Evolutionary conservation across 2,113 vertebrate species (phyloP).

Genomic region (Struthio camelus): DNA sequence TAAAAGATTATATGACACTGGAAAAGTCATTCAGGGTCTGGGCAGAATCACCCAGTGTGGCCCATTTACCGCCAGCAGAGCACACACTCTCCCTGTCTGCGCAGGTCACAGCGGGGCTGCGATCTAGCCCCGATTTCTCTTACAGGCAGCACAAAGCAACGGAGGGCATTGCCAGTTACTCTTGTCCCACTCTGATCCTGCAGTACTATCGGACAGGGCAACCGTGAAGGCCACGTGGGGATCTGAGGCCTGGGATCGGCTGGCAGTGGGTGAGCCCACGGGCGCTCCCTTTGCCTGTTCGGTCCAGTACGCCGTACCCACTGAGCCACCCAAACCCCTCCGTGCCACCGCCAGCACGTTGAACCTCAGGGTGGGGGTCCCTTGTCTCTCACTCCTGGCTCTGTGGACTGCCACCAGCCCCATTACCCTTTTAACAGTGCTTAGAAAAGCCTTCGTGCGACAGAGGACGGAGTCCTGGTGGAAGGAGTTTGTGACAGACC

Average conservation of each 20-base stretch:
- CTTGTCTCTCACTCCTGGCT: too few relatives aligned
- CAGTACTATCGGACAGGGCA: neutral
- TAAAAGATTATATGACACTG: neutral
- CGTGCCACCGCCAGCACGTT: too few relatives aligned
- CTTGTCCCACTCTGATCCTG: neutral
- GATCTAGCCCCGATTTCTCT: neutral
- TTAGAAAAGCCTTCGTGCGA: neutral
- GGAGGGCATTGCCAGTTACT: neutral
- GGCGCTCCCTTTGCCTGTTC: too few relatives aligned
- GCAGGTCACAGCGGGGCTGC: neutral
- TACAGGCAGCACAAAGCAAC: neutral
- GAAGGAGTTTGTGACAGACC: too few relatives aligned
- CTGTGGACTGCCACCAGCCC: too few relatives aligned
- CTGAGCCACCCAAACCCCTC: neutral
- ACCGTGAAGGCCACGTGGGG: fast-evolving
- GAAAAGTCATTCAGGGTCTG: conserved; percentile 51
- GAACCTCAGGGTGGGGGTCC: too few relatives aligned
- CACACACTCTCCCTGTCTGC: neutral
- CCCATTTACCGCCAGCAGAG: neutral
- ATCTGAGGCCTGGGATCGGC: neutral
- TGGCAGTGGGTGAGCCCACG: too few relatives aligned
- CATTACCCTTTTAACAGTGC: neutral
- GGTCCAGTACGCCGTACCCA: too few relatives aligned
- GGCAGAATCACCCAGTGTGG: neutral
- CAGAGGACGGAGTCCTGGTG: too few relatives aligned